phyloP scores from a whole-genome alignment of 2,797 vertebrate genomes.

The Nannoperca australis region DNA sequence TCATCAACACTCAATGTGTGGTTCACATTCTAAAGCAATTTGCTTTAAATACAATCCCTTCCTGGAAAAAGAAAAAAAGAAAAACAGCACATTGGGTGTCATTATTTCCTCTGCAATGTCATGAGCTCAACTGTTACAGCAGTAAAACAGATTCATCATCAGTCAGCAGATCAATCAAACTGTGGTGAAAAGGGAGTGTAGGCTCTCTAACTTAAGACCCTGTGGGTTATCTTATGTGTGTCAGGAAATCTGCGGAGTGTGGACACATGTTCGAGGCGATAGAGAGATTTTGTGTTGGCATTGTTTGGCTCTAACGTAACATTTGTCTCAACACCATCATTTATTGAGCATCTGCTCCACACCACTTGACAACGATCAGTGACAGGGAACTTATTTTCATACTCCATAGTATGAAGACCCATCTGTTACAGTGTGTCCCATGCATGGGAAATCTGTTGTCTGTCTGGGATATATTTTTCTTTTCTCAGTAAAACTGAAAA shows the following conservation, averaged over 20 bases:
- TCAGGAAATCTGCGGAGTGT: background rate
- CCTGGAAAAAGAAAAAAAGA: conserved; percentile 2
- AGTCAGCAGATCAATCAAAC: conserved; percentile 42
- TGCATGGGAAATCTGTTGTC: conserved; percentile 11
- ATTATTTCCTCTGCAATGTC: conserved; percentile 33
- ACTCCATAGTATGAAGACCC: background rate
- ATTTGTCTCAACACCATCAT: conserved; percentile 21
- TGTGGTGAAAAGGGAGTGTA: conserved; percentile 2
- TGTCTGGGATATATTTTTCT: background rate
- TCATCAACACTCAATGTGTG: background rate
- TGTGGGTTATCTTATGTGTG: conserved; percentile 36
- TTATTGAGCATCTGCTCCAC: conserved; percentile 44
- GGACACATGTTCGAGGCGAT: conserved; percentile 27
- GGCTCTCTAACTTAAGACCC: conserved; percentile 10
- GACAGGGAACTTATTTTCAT: conserved; percentile 11
- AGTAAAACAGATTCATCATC: conserved; percentile 40
- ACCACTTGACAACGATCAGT: conserved; percentile 15
- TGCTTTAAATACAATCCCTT: background rate
- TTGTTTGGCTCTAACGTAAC: conserved; percentile 7
- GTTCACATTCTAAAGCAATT: conserved; percentile 15
- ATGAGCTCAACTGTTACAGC: conserved; percentile 46
- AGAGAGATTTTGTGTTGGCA: conserved; percentile 21
- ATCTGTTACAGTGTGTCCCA: conserved; percentile 39
- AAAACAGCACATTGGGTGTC: conserved; percentile 29
- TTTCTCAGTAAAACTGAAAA: background rate